Conservation (phyloP, 2,888 invertebrate genomes). For the Ypsolopha sequella region DNA sequence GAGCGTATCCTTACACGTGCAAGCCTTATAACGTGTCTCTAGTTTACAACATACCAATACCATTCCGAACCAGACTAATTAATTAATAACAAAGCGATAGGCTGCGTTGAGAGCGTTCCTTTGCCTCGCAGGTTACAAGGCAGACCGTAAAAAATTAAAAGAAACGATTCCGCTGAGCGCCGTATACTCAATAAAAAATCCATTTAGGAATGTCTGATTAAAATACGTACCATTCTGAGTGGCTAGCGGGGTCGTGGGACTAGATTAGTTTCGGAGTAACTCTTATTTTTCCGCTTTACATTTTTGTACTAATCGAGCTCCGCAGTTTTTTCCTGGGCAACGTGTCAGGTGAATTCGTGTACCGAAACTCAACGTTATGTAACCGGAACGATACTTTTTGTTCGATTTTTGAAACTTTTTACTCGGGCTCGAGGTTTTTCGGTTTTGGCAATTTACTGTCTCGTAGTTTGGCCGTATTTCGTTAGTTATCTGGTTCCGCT, state of each 20-base stretch:
- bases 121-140: no score
- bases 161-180: constrained; percentile 21
- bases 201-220: constrained; percentile 59
- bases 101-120: no score
- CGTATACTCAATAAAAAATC: constrained; percentile 35
- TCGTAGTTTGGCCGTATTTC: background rate
- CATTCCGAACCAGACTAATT: no score
- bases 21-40: no score
- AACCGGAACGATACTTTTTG: constrained; percentile 6
- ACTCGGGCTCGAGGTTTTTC: background rate
- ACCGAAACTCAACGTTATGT: constrained; percentile 6
- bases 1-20: no score
- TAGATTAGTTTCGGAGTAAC: constrained; percentile 51
- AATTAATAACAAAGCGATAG: no score
- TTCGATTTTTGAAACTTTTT: constrained; percentile 5
- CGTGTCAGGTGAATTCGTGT: constrained; percentile 22
- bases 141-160: constrained; percentile 33
- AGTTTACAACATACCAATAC: no score
- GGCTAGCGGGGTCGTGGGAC: constrained; percentile 39
- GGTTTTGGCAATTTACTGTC: constrained; percentile 3
- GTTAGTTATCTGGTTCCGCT: no score
- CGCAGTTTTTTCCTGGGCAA: constrained; percentile 21
- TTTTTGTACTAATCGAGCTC: constrained; percentile 30
- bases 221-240: constrained; percentile 36
- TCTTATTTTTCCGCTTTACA: constrained; percentile 43